Evolutionary conservation across 1,140 invertebrate species (phyloP).

Genomic region (Charaxes varanes): DNA sequence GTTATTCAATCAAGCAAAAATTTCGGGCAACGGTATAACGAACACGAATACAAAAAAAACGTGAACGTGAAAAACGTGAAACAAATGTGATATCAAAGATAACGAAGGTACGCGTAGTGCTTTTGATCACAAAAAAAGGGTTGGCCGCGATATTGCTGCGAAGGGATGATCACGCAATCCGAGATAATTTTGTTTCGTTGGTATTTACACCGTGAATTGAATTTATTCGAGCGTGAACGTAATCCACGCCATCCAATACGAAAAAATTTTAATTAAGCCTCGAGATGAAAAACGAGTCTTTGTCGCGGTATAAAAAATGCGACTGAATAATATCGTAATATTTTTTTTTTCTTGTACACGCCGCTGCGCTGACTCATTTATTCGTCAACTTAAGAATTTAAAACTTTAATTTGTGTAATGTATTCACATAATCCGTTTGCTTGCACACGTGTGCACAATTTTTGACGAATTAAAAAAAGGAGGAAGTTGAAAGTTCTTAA

Average conservation of each 20-base stretch:
- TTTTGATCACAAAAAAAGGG: slow-evolving; percentile 5
- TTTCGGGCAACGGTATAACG: too few species aligned
- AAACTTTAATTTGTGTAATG: too few species aligned
- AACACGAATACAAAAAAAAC: too few species aligned
- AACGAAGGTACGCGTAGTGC: slow-evolving; percentile 2
- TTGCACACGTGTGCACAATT: too few species aligned
- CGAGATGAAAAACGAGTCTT: slow-evolving; percentile 28
- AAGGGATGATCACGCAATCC: slow-evolving; percentile 7
- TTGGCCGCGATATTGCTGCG: background rate
- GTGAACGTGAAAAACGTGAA: too few species aligned
- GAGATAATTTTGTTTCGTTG: slow-evolving; percentile 15
- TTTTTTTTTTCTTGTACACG: too few species aligned
- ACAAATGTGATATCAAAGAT: background rate
- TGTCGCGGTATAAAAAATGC: slow-evolving; percentile 16
- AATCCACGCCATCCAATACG: slow-evolving; percentile 26
- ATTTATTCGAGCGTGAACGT: slow-evolving; percentile 29
- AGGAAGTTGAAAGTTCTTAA: too few species aligned
- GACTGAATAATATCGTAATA: slow-evolving; percentile 11
- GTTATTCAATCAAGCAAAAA: too few species aligned
- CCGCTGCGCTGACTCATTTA: too few species aligned
- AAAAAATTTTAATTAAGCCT: slow-evolving; percentile 40
- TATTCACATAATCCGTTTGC: too few species aligned
- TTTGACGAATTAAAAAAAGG: too few species aligned
- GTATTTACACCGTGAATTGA: slow-evolving; percentile 26
- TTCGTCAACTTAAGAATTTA: too few species aligned